These are phyloP conservation scores for Acleris holmiana DNA, from an alignment of 2,888 invertebrate genomes.

Conservation along the genomic window DNA sequence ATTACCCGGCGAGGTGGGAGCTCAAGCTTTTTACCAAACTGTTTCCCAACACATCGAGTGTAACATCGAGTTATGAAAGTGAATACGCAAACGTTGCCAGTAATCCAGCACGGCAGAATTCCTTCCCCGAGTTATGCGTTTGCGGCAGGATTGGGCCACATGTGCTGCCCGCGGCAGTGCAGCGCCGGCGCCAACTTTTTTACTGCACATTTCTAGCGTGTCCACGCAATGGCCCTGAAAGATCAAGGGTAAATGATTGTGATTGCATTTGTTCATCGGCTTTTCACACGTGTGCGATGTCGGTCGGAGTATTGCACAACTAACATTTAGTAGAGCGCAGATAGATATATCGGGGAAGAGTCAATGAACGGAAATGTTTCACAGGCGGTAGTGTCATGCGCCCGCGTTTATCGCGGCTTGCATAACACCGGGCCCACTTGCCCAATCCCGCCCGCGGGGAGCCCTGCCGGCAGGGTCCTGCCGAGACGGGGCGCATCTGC, in stretches of 20 bases:
- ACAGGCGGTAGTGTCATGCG: slow-evolving; percentile 77
- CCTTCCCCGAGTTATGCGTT: slow-evolving; percentile 56
- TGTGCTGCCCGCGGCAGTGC: slow-evolving; percentile 39
- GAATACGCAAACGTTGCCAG: slow-evolving; percentile 69
- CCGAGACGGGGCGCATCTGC: slow-evolving; percentile 61
- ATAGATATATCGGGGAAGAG: slow-evolving; percentile 78
- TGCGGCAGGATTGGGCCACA: slow-evolving; percentile 49
- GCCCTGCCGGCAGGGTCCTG: slow-evolving; percentile 54
- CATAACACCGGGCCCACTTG: slow-evolving; percentile 72
- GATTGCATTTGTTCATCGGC: slow-evolving; percentile 46
- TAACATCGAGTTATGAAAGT: slow-evolving; percentile 81
- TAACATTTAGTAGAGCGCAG: slow-evolving; percentile 56
- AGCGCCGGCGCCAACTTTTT: slow-evolving; percentile 48
- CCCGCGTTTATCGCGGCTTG: slow-evolving; percentile 75
- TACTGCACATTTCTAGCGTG: slow-evolving; percentile 51
- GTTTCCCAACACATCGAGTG: slow-evolving; percentile 77
- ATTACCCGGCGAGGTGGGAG: slow-evolving; percentile 77
- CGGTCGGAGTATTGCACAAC: slow-evolving; percentile 72
- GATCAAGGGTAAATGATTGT: slow-evolving; percentile 57
- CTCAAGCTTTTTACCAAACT: slow-evolving; percentile 68
- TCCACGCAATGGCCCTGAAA: slow-evolving; percentile 60
- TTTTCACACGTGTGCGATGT: slow-evolving; percentile 59
- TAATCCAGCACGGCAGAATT: slow-evolving; percentile 67
- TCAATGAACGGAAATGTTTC: slow-evolving; percentile 84
- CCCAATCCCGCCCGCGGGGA: slow-evolving; percentile 62